Conservation (phyloP, 2,888 invertebrate species). For the Agrochola macilenta region DNA sequence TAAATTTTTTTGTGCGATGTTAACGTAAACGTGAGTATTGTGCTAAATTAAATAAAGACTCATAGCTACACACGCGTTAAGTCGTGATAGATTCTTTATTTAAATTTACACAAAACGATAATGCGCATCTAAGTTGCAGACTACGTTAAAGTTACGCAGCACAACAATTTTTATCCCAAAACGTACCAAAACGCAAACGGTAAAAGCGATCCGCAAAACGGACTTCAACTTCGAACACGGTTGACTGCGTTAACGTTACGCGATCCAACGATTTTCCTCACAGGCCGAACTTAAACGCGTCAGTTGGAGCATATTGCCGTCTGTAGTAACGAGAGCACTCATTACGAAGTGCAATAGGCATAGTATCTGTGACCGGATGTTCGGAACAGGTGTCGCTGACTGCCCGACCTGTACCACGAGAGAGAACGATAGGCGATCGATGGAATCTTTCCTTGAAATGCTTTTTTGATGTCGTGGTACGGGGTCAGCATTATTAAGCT, state of each 20-base stretch:
- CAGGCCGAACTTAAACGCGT: constrained; percentile 64
- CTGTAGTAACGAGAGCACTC: constrained; percentile 59
- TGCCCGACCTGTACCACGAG: constrained; percentile 71
- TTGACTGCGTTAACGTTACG: constrained; percentile 58
- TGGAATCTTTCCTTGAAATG: constrained; percentile 27
- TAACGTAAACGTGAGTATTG: constrained; percentile 42
- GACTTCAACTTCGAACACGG: constrained; percentile 47
- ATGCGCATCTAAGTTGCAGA: background rate
- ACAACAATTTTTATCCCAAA: constrained; percentile 16
- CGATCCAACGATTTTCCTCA: constrained; percentile 43
- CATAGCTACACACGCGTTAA: constrained; percentile 1
- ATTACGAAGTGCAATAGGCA: constrained; percentile 69
- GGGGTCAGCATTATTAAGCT: background rate
- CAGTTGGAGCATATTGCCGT: constrained; percentile 52
- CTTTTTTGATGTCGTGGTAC: constrained; percentile 23
- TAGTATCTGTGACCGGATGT: constrained; percentile 74
- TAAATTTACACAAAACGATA: constrained; percentile 8
- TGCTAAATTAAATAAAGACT: constrained; percentile 52
- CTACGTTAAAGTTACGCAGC: constrained; percentile 41
- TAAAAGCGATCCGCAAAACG: constrained; percentile 13
- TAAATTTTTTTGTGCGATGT: constrained; percentile 16
- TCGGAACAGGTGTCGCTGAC: constrained; percentile 80
- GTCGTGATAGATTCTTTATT: constrained; percentile 16
- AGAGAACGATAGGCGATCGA: constrained; percentile 54
- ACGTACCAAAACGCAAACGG: constrained; percentile 42